Conservation (phyloP, 2,113 vertebrate genomes). For the Ptilonorhynchus violaceus region DNA sequence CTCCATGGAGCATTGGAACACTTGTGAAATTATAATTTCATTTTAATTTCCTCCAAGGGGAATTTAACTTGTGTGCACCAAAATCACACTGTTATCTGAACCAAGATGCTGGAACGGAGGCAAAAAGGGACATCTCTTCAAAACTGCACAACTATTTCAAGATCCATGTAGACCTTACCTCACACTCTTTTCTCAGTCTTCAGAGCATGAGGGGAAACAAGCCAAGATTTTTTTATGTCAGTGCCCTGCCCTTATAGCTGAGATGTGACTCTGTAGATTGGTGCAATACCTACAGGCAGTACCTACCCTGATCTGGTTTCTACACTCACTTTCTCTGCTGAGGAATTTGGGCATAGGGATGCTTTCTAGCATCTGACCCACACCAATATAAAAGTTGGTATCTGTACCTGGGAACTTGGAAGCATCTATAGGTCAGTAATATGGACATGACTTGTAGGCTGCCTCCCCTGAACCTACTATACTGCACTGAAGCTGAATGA, state of each 20-base stretch:
- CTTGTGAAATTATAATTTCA: background rate
- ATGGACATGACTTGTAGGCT: background rate
- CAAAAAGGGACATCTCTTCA: background rate
- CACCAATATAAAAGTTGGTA: background rate
- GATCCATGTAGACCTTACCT: background rate
- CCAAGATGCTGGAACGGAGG: background rate
- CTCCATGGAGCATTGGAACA: background rate
- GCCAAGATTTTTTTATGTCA: accelerated
- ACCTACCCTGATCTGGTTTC: background rate
- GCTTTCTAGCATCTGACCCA: background rate
- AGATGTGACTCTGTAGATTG: background rate
- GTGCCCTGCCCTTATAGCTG: background rate
- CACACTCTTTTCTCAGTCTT: background rate
- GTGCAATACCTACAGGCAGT: background rate
- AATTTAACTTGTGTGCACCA: background rate
- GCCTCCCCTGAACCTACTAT: background rate
- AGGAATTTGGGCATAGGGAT: background rate
- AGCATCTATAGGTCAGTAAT: background rate
- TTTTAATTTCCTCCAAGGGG: background rate
- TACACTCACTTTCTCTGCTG: background rate
- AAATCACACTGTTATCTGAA: background rate
- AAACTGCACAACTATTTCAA: background rate
- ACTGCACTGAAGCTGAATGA: background rate
- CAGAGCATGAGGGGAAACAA: background rate
- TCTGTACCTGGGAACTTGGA: background rate